Conservation (phyloP, 2,888 invertebrate species). For the Corythucha ciliata region DNA sequence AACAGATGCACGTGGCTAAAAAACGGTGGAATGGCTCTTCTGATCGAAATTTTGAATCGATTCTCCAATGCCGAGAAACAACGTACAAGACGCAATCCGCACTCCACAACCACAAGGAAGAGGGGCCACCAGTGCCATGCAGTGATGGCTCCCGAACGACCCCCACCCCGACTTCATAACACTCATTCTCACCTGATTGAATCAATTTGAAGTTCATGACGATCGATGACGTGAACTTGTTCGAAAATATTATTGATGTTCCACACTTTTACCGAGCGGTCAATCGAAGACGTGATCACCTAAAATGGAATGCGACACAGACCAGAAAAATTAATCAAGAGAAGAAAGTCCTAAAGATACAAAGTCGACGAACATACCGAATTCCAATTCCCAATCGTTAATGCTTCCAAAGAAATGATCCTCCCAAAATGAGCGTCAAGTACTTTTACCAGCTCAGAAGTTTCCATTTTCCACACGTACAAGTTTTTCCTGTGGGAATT, state of each 20-base stretch:
- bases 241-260: constrained; percentile 98
- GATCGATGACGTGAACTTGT: constrained; percentile 89
- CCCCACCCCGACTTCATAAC: neutral
- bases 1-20: no score
- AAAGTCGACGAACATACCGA: no score
- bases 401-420: constrained; percentile 80
- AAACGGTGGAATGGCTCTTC: no score
- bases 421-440: constrained; percentile 95
- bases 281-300: constrained; percentile 93
- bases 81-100: no score
- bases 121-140: no score
- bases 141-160: no score
- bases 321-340: no score
- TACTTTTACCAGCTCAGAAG: constrained; percentile 73
- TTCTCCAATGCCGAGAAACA: no score
- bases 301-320: no score
- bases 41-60: no score
- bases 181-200: constrained; percentile 57
- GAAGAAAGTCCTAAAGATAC: no score
- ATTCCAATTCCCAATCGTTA: constrained; percentile 84
- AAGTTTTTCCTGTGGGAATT: constrained; percentile 65
- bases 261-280: constrained; percentile 97
- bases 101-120: no score
- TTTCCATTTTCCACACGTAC: constrained; percentile 85
- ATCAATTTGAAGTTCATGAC: constrained; percentile 92